Evolutionary conservation across 2,888 invertebrate species (phyloP), one percentile per base, ranked within the genome.

Genomic region (Amphiduros pacificus): DNA sequence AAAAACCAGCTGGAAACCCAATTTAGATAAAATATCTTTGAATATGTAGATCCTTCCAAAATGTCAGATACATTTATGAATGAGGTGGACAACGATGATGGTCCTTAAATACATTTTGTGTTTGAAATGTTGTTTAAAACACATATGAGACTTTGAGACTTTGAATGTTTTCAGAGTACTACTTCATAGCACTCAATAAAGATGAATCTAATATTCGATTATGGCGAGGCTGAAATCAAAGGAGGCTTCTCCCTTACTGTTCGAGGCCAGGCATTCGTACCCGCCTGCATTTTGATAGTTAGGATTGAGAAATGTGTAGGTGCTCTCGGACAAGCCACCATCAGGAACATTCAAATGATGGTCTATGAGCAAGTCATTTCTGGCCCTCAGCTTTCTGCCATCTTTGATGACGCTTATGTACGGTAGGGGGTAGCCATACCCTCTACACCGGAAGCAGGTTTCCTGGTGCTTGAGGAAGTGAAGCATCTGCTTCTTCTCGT

Each of bases 391-490:
- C 9, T 22, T 55, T 11, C 9, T 11, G 27, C 61, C 56, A 22
- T 56, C 56, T 24, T 40, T 49, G 5, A 27, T 32, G 14, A 61
- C 31, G 5, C 20, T 29, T 51, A 61, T 48, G 4, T 49, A n/a
- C 17, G 61, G 55, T 28, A 24, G 41, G 1, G 61, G 61, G 40
- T 61, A 61, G 5, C 61, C 61, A 3, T 24, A 51, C 5, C 56
- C 61, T 6, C 61, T 32, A n/a, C 61, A 61, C 17, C 61, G 55
- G 52, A 61, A 56, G 31, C 61, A 61, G 14, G 61, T 55, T 20
- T 61, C 61, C 29, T 53, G 52, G 5, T 50, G 27, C 40, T 26
- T 27, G 11, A 51, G 31, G 14, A 48, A 40, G 17, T n/a, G 24
- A 14, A 59, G 53, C 22, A 24, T 11, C 2, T 48, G 31, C 5